These are phyloP conservation scores for Heliconius charithonia DNA, from an alignment of 2,888 invertebrate species.

Conservation along the genomic window DNA sequence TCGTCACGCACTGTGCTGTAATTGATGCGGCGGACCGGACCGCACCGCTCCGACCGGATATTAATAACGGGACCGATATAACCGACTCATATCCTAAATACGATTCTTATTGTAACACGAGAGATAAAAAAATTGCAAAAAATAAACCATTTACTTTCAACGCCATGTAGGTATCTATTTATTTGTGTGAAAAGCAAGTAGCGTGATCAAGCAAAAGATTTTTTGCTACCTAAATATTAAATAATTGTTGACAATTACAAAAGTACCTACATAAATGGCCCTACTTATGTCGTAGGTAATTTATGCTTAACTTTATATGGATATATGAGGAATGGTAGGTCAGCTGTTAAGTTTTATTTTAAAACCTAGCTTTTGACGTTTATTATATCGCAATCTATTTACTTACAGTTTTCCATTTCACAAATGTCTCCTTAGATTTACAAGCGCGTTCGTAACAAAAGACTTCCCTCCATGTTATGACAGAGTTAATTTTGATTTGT, in stretches of 20 bases:
- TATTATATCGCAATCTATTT: conserved; percentile 1
- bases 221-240: too few species aligned
- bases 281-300: too few species aligned
- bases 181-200: too few species aligned
- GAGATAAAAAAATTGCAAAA: neutral
- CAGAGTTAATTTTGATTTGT: conserved; percentile 48
- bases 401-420: conserved; percentile 1
- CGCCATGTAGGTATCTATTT: neutral
- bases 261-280: too few species aligned
- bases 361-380: neutral
- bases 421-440: conserved; percentile 27
- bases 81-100: conserved; percentile 36
- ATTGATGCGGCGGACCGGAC: conserved; percentile 54
- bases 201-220: too few species aligned
- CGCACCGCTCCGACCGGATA: conserved; percentile 33
- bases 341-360: neutral
- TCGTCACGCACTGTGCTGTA: conserved; percentile 55
- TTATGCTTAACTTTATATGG: too few species aligned
- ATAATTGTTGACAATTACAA: too few species aligned
- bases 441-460: conserved; percentile 28
- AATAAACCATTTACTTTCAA: neutral
- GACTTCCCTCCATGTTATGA: conserved; percentile 38
- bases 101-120: neutral
- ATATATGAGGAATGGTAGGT: neutral
- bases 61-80: conserved; percentile 39